phyloP scores from a whole-genome alignment of 1,140 invertebrate genomes.

The Glossosoma conforme region DNA sequence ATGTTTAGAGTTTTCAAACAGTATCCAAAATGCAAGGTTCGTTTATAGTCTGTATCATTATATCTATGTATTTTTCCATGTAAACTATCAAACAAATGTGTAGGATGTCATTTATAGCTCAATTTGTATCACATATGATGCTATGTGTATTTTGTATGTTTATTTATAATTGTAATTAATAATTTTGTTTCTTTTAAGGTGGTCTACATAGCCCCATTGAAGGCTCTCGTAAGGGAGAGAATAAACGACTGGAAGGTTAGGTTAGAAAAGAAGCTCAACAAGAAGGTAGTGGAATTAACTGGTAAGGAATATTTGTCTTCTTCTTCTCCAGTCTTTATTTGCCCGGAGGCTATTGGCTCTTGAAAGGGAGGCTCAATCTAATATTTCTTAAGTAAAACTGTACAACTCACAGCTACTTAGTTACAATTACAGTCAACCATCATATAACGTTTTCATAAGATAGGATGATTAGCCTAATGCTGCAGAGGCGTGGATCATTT shows the following conservation, averaged over 20 bases:
- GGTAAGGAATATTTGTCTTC: too few relatives aligned
- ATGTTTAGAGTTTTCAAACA: slow-evolving; percentile 91
- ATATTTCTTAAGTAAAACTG: too few relatives aligned
- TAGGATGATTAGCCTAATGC: too few relatives aligned
- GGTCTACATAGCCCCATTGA: slow-evolving; percentile 98
- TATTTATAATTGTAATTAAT: not conserved
- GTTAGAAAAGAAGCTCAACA: slow-evolving; percentile 71
- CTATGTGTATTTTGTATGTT: not conserved
- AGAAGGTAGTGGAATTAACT: slow-evolving; percentile 93
- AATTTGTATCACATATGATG: not conserved
- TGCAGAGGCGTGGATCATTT: too few relatives aligned
- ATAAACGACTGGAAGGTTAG: slow-evolving; percentile 95
- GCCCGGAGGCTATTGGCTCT: too few relatives aligned
- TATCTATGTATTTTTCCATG: slow-evolving; percentile 4
- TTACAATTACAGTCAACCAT: too few relatives aligned
- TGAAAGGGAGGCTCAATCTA: too few relatives aligned
- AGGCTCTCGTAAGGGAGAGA: slow-evolving; percentile 94
- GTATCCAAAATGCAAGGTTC: slow-evolving; percentile 78
- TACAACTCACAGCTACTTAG: too few relatives aligned
- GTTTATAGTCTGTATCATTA: slow-evolving; percentile 8
- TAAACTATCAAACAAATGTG: slow-evolving; percentile 2
- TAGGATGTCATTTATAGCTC: slow-evolving; percentile 6
- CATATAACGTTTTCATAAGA: too few relatives aligned
- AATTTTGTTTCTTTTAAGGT: slow-evolving; percentile 53
- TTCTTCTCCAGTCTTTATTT: too few relatives aligned